Conservation (phyloP, 1,140 invertebrate species). For the Scaptomyza graminum region DNA sequence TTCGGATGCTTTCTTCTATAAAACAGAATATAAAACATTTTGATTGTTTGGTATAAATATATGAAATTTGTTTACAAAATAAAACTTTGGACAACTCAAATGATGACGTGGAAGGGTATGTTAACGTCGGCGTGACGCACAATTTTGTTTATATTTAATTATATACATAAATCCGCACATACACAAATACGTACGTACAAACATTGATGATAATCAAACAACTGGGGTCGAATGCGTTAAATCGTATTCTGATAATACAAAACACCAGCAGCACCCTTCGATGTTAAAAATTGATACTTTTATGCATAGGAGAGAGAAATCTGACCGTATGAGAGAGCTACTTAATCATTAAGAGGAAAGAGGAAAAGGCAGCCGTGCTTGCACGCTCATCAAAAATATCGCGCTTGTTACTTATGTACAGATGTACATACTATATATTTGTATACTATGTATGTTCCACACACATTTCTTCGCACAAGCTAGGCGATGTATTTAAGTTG, state of each 20-base stretch:
- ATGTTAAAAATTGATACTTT: slow-evolving; percentile 32
- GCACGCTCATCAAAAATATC: slow-evolving; percentile 5
- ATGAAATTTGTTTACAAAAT: too few relatives aligned
- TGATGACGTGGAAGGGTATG: too few relatives aligned
- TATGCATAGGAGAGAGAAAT: slow-evolving; percentile 32
- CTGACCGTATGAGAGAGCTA: slow-evolving; percentile 29
- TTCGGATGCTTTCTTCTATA: too few relatives aligned
- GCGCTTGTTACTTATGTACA: background rate
- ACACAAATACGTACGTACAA: background rate
- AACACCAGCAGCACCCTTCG: slow-evolving; percentile 27
- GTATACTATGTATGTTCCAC: slow-evolving; percentile 16
- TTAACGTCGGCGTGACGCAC: too few relatives aligned
- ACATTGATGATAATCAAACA: slow-evolving; percentile 11
- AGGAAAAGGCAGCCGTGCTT: slow-evolving; percentile 6
- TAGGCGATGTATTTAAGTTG: slow-evolving; percentile 69
- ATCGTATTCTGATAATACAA: slow-evolving; percentile 13
- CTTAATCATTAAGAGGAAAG: slow-evolving; percentile 4
- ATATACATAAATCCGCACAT: too few relatives aligned
- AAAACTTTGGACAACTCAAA: too few relatives aligned
- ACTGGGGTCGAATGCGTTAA: slow-evolving; percentile 20
- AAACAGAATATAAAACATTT: too few relatives aligned
- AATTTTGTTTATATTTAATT: too few relatives aligned
- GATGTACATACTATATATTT: slow-evolving; percentile 3
- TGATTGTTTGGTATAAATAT: too few relatives aligned
- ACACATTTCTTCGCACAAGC: slow-evolving; percentile 5